Evolutionary conservation across 2,888 invertebrate species (phyloP), one percentile per base, ranked within the genome.

Genomic region (Holacanthella duospinosa): DNA sequence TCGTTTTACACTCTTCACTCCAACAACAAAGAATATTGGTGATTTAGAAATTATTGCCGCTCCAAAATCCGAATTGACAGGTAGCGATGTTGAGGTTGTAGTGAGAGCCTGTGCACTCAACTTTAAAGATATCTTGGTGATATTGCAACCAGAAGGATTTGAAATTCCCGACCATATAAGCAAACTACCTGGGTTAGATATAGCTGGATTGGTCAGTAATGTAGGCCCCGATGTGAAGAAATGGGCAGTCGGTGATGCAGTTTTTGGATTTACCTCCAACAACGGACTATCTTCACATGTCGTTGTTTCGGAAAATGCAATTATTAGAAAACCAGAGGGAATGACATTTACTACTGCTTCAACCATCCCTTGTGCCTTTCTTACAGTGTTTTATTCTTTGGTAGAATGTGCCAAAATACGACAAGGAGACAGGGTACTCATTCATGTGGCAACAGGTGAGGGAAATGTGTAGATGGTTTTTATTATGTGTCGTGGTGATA

Each of bases 361-460:
- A 1, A 64, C 64, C 1, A 26, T 66, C 1, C 64, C 66, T 3
- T 61, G 60, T 12, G 66, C 60, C 2, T 59, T 62, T 27, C 19
- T 59, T 21, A 64, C 66, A 3, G 60, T 64, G 0, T 66, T 60
- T 27, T 25, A 57, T 26, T 59, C 64, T 27, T 29, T 66, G 16
- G 28, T 64, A 6, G 36, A 62, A 21, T 24, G 58, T 3, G 64
- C 64, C 2, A 64, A 64, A 55, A 16, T 66, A 28, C 56, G 60
- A 25, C 43, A 19, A 36, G 21, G 21, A 24, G 54, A 6, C 61
- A 63, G 58, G 12, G 36, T 58, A 12, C 55, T 68, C 4, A 61
- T 68, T 24, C 68, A 68, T 26, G 63, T 65, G 0, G 65, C 64
- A 1, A 63, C 65, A 12, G 36, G 68, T 1, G 68, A 66, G 0